phyloP scores from a whole-genome alignment of 2,797 vertebrate genomes.

The Aplochiton taeniatus region DNA sequence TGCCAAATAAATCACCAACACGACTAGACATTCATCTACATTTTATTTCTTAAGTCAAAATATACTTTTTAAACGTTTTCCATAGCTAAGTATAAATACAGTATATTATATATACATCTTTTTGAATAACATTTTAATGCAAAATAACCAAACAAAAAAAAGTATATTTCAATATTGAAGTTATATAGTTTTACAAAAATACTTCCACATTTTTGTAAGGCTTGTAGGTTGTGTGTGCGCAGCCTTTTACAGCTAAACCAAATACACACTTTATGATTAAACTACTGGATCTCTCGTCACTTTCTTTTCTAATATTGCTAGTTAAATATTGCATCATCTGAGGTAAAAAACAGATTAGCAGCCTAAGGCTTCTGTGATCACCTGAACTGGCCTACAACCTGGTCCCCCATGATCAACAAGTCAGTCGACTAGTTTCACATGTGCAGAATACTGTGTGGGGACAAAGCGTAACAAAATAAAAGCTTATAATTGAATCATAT shows the following conservation, averaged over 20 bases:
- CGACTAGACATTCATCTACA: constrained; percentile 28
- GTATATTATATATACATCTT: constrained; percentile 51
- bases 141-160: constrained; percentile 37
- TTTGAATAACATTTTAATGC: constrained; percentile 37
- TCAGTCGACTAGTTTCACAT: no score
- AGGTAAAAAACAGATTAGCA: no score
- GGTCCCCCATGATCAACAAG: no score
- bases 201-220: constrained; percentile 40
- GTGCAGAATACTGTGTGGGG: no score
- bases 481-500: no score
- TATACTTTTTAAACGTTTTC: constrained; percentile 43
- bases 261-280: constrained; percentile 16
- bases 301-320: background rate
- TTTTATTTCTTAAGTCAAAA: constrained; percentile 58
- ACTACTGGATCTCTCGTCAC: constrained; percentile 15
- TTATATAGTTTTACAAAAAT: constrained; percentile 47
- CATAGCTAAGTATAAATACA: constrained; percentile 51
- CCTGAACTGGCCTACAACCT: no score
- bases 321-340: no score
- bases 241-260: constrained; percentile 20
- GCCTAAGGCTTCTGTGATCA: no score
- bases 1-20: constrained; percentile 15
- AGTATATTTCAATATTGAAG: constrained; percentile 43
- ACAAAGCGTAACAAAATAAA: no score
- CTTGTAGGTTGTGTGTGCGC: constrained; percentile 36